Evolutionary conservation across 2,888 invertebrate species (phyloP).

Genomic region (Thymelicus sylvestris): DNA sequence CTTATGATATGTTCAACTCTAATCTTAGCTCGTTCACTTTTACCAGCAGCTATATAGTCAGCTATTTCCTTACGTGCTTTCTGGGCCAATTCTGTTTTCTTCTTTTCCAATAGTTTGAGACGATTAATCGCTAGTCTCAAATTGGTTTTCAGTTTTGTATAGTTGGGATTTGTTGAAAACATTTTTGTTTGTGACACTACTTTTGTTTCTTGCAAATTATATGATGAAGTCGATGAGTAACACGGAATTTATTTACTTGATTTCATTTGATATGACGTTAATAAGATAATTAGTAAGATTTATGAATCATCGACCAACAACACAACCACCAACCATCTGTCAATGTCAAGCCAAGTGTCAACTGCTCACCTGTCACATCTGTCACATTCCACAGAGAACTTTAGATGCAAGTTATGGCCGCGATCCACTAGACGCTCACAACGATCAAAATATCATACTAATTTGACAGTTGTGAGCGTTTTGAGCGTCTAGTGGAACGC

Average conservation of each 20-base stretch:
- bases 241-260: slow-evolving; percentile 14
- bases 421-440: no score
- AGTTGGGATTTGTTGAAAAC: slow-evolving; percentile 97
- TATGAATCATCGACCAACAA: slow-evolving; percentile 35
- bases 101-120: slow-evolving; percentile 97
- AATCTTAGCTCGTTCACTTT: slow-evolving; percentile 96
- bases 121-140: slow-evolving; percentile 96
- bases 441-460: no score
- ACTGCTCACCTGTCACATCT: no score
- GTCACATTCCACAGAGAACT: no score
- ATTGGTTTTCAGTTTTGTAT: slow-evolving; percentile 98
- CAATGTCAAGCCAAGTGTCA: no score
- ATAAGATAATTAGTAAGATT: slow-evolving; percentile 3
- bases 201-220: slow-evolving; percentile 37
- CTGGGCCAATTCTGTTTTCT: slow-evolving; percentile 98
- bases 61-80: slow-evolving; percentile 99
- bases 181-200: slow-evolving; percentile 75
- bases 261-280: slow-evolving; percentile 18
- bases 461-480: no score
- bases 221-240: slow-evolving; percentile 26
- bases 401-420: no score
- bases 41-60: slow-evolving; percentile 95
- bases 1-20: slow-evolving; percentile 98
- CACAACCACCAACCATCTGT: not conserved
- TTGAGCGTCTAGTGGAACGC: no score